A percentile compares a stretch with the other conserved stretches of the same genome.
Evolutionary conservation across 53 echinoderm and acorn worm species (phyloP).

Genomic region (Holothuria leucospilota): DNA sequence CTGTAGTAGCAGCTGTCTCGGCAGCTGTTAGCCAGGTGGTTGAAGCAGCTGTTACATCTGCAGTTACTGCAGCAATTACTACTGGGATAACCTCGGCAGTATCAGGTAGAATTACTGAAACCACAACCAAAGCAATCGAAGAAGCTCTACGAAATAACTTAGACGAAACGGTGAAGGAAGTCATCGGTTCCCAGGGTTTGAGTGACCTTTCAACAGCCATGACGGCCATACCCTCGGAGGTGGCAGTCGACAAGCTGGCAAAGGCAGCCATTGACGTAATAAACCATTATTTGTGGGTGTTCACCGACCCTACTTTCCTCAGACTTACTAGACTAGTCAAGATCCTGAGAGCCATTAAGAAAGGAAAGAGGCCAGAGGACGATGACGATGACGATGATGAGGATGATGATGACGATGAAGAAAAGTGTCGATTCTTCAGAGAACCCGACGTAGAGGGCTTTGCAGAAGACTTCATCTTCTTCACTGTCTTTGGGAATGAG

Average conservation of each 20-base stretch:
- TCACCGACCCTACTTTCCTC: not conserved
- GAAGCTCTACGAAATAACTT: not conserved
- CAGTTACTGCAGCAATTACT: too few relatives aligned
- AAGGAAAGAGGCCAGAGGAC: not conserved
- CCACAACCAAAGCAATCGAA: not conserved
- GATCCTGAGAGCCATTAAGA: not conserved
- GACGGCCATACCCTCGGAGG: too few relatives aligned
- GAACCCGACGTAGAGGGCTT: not conserved
- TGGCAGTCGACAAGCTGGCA: too few relatives aligned
- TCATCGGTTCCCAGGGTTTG: not conserved
- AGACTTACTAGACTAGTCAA: not conserved
- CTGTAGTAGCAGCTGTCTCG: too few relatives aligned
- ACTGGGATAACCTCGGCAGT: too few relatives aligned
- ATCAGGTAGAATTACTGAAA: too few relatives aligned
- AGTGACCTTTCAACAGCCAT: too few relatives aligned
- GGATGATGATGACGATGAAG: too few relatives aligned
- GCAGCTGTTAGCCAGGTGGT: too few relatives aligned
- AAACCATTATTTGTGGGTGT: not conserved
- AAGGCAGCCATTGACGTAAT: too few relatives aligned
- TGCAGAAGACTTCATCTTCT: not conserved
- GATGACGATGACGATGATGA: not conserved
- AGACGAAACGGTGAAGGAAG: not conserved
- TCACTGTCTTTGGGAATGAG: not conserved
- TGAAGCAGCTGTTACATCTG: too few relatives aligned
- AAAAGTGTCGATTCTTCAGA: too few relatives aligned